phyloP scores from a whole-genome alignment of 2,888 invertebrate genomes.

The Spialia ferax region DNA sequence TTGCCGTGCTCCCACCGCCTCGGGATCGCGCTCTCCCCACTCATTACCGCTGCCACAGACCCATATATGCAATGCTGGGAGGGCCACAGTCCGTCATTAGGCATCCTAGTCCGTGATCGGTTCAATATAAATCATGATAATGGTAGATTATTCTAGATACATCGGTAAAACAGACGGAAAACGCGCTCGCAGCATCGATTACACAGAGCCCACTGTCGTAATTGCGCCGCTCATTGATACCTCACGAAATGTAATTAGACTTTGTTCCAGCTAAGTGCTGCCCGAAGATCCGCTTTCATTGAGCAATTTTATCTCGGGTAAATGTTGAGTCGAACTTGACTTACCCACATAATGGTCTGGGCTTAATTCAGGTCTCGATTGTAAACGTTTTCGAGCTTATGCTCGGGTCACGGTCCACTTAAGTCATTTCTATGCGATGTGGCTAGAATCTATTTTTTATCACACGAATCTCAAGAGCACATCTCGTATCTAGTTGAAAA shows the following conservation, averaged over 20 bases:
- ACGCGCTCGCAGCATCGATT: conserved; percentile 75
- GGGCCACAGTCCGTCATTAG: conserved; percentile 75
- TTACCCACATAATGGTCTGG: conserved; percentile 37
- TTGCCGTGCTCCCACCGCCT: conserved; percentile 46
- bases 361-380: conserved; percentile 41
- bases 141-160: conserved; percentile 82
- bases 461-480: conserved; percentile 20
- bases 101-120: conserved; percentile 72
- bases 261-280: conserved; percentile 74
- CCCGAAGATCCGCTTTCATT: conserved; percentile 66
- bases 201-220: conserved; percentile 75
- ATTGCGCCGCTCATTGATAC: conserved; percentile 82
- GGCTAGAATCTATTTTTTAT: conserved; percentile 25
- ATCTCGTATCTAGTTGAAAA: conserved; percentile 8
- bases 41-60: conserved; percentile 61
- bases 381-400: conserved; percentile 40
- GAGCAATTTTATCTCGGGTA: conserved; percentile 69
- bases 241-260: conserved; percentile 82
- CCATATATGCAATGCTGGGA: conserved; percentile 71
- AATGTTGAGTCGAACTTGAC: conserved; percentile 61
- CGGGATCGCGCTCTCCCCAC: conserved; percentile 54
- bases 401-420: conserved; percentile 39
- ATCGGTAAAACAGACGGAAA: conserved; percentile 79
- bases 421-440: conserved; percentile 29
- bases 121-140: conserved; percentile 84